These are phyloP conservation scores for Scortum barcoo DNA, from an alignment of 2,113 vertebrate species.

Conservation along the genomic window DNA sequence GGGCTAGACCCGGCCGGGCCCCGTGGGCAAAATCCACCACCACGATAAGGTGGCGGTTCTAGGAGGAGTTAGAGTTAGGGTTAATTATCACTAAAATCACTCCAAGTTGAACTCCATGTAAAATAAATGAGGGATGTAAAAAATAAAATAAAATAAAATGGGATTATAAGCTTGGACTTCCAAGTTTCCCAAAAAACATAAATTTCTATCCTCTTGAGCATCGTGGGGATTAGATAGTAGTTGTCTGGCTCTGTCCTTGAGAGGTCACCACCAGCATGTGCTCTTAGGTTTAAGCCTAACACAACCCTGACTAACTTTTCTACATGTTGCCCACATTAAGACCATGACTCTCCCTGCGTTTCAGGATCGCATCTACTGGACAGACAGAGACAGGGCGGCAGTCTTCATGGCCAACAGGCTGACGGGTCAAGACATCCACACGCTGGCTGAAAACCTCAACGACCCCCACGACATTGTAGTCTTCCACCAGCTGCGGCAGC, in stretches of 20 bases:
- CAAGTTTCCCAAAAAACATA: background rate
- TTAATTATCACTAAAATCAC: background rate
- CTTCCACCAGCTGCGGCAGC: constrained; percentile 95
- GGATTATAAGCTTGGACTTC: background rate
- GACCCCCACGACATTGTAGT: constrained; percentile 96
- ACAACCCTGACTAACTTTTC: background rate
- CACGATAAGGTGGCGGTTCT: too few species aligned
- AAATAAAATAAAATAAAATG: background rate
- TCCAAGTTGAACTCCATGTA: background rate
- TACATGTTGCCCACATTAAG: background rate
- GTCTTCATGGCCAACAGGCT: constrained; percentile 96
- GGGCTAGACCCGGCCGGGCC: too few species aligned
- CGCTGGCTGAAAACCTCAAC: constrained; percentile 95
- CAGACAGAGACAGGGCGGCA: constrained; percentile 93
- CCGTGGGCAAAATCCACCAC: too few species aligned
- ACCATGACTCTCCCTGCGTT: constrained; percentile 30
- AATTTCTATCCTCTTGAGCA: background rate
- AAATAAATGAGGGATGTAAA: too few species aligned
- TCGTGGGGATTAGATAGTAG: background rate
- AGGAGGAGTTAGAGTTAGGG: too few species aligned
- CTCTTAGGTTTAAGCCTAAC: background rate
- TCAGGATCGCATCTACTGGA: constrained; percentile 98
- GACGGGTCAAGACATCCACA: constrained; percentile 89
- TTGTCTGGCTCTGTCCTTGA: background rate
- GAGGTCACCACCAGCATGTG: background rate